These are phyloP conservation scores for Leucophora obtusa DNA, from an alignment of 2,888 invertebrate genomes.

Conservation along the genomic window DNA sequence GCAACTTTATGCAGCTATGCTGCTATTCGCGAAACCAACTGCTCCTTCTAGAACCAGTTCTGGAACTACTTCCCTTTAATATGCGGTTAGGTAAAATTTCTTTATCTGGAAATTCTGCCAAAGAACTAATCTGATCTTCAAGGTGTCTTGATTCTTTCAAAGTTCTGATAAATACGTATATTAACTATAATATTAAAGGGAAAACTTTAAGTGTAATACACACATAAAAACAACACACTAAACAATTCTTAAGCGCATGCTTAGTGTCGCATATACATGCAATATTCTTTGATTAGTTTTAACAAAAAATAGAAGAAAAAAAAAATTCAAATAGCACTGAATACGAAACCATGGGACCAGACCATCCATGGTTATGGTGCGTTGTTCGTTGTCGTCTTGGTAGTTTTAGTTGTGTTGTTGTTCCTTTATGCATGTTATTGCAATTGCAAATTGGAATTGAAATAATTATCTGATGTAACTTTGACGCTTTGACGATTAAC, in stretches of 20 bases:
- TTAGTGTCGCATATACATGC: conserved; percentile 56
- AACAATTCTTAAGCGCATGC: conserved; percentile 57
- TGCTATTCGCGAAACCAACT: too few species aligned
- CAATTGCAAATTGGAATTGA: conserved; percentile 69
- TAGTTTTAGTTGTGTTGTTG: conserved; percentile 26
- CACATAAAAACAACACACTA: conserved; percentile 26
- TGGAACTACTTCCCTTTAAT: too few species aligned
- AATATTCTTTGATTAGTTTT: conserved; percentile 58
- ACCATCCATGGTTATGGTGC: conserved; percentile 26
- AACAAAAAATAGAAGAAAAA: neutral
- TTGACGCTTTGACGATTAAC: conserved; percentile 69
- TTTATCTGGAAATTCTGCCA: too few species aligned
- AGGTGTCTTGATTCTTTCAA: neutral
- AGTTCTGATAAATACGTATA: neutral
- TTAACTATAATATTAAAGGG: conserved; percentile 33
- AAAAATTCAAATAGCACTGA: neutral
- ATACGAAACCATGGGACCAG: neutral
- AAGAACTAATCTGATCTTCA: too few species aligned
- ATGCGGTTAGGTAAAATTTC: too few species aligned
- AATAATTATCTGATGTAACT: conserved; percentile 69
- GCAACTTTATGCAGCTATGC: too few species aligned
- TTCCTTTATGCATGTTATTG: conserved; percentile 61
- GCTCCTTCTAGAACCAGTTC: too few species aligned
- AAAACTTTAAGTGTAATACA: conserved; percentile 33
- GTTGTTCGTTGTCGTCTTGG: conserved; percentile 21